Evolutionary conservation across 2,888 invertebrate species (phyloP).

Genomic region (Drosophila mayaguana): DNA sequence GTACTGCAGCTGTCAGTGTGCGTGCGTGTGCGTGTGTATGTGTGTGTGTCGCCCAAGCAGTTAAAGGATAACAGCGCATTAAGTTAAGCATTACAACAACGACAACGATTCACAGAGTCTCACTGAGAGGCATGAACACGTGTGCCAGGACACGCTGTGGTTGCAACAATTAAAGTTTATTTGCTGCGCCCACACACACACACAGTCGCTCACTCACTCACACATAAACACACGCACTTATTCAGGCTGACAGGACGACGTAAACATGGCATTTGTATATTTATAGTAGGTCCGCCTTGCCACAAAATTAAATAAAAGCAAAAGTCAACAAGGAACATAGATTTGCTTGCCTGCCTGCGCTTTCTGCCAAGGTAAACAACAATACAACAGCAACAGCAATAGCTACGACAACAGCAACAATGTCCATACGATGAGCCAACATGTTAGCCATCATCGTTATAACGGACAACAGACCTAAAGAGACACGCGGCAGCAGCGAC

Average conservation of each 20-base stretch:
- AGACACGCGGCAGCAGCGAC: conserved; percentile 29
- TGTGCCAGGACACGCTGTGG: conserved; percentile 71
- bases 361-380: conserved; percentile 75
- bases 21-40: conserved; percentile 5
- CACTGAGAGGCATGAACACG: conserved; percentile 54
- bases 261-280: conserved; percentile 68
- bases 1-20: conserved; percentile 49
- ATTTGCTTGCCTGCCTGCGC: conserved; percentile 71
- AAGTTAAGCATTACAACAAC: conserved; percentile 76
- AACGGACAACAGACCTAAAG: conserved; percentile 60
- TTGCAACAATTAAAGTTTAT: conserved; percentile 81
- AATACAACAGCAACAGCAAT: conserved; percentile 46
- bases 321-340: conserved; percentile 80
- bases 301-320: conserved; percentile 80
- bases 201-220: neutral
- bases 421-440: conserved; percentile 43
- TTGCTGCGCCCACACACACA: conserved; percentile 68
- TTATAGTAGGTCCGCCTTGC: conserved; percentile 71
- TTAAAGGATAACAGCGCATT: conserved; percentile 81
- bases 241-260: conserved; percentile 38
- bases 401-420: conserved; percentile 30
- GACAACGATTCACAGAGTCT: conserved; percentile 51
- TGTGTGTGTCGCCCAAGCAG: conserved; percentile 68
- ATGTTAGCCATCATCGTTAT: conserved; percentile 76
- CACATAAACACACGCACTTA: conserved; percentile 29